phyloP scores from a whole-genome alignment of 1,140 invertebrate species.

The Drosophila eugracilis region DNA sequence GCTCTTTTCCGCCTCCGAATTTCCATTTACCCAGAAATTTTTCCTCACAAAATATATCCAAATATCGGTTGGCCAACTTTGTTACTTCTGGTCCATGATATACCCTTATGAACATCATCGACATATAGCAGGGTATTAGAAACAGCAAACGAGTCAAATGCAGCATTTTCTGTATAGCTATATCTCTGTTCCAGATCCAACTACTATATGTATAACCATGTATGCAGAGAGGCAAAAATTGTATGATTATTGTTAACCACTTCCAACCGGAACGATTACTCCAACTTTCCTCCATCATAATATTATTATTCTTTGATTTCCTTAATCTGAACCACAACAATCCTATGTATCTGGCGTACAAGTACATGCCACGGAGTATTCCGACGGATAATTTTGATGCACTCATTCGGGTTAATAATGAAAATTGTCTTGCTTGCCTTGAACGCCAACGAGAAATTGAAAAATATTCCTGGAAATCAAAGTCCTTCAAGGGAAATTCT shows the following conservation, averaged over 20 bases:
- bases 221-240: neutral
- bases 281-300: neutral
- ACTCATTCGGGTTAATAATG: too few relatives aligned
- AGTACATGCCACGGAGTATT: neutral
- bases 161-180: neutral
- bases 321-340: neutral
- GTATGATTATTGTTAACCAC: neutral
- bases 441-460: neutral
- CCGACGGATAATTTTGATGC: slow-evolving; percentile 5
- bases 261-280: neutral
- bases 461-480: neutral
- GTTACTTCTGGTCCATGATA: slow-evolving; percentile 1
- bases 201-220: neutral
- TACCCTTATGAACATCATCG: slow-evolving; percentile 29
- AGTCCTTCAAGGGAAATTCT: neutral
- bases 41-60: slow-evolving; percentile 20
- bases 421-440: slow-evolving; percentile 1
- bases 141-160: neutral
- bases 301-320: neutral
- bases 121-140: slow-evolving; percentile 9
- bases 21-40: neutral
- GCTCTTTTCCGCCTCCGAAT: slow-evolving; percentile 21
- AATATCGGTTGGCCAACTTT: slow-evolving; percentile 30
- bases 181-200: neutral
- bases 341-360: slow-evolving; percentile 4